phyloP scores from a whole-genome alignment of 2,113 vertebrate species.

The Erpornis zantholeuca region DNA sequence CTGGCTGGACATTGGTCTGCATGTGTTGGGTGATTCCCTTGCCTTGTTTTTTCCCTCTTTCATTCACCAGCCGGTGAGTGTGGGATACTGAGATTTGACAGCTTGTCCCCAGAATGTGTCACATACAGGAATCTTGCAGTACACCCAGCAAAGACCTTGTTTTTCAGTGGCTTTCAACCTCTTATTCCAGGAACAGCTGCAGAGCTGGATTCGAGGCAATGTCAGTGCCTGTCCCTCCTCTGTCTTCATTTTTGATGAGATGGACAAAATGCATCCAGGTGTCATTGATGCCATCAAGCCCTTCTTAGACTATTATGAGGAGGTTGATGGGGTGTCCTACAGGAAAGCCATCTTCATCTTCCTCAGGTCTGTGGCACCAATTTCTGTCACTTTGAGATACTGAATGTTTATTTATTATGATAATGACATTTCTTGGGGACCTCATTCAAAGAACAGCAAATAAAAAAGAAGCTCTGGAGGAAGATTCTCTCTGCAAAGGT shows the following conservation, averaged over 20 bases:
- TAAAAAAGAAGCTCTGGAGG: not conserved
- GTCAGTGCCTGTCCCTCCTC: conserved; percentile 83
- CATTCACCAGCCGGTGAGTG: not conserved
- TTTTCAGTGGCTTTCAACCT: not conserved
- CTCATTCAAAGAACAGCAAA: not conserved
- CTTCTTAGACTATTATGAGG: conserved; percentile 87
- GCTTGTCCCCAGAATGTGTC: not conserved
- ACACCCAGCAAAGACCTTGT: not conserved
- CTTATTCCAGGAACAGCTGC: conserved; percentile 80
- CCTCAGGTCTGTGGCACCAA: conserved; percentile 81
- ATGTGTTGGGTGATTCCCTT: not conserved
- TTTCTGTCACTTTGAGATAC: not conserved
- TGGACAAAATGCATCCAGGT: conserved; percentile 92
- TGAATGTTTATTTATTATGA: not conserved
- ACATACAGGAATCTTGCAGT: not conserved
- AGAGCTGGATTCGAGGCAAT: conserved; percentile 89
- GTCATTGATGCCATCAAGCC: conserved; percentile 93
- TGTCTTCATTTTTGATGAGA: conserved; percentile 95
- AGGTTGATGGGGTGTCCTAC: conserved; percentile 87
- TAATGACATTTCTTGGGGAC: not conserved
- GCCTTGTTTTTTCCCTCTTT: not conserved
- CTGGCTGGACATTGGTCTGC: not conserved
- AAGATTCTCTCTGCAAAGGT: not conserved
- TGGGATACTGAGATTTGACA: not conserved
- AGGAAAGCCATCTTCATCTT: conserved; percentile 92